These are phyloP conservation scores for Himalopsyche phryganea DNA, from an alignment of 1,140 invertebrate species.

Conservation along the genomic window DNA sequence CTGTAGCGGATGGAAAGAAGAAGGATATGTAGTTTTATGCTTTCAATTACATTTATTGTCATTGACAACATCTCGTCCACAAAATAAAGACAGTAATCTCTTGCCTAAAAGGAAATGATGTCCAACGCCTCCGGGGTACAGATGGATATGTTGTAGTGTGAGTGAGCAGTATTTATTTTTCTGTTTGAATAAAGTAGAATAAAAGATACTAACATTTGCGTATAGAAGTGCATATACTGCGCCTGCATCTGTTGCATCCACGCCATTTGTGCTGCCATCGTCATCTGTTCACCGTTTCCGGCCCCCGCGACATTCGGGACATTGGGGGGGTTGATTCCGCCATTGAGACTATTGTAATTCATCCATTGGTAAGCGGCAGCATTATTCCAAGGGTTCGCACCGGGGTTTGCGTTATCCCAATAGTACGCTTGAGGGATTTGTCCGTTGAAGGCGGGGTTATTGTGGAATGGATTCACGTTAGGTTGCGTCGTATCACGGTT, in stretches of 20 bases:
- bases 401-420: conserved; percentile 2
- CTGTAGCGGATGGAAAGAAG: too few relatives aligned
- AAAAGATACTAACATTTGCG: conserved; percentile 58
- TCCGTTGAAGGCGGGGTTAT: conserved; percentile 10
- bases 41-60: too few relatives aligned
- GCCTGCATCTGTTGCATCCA: conserved; percentile 84
- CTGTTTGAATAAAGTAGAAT: too few relatives aligned
- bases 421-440: conserved; percentile 10
- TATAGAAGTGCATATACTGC: conserved; percentile 81
- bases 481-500: not conserved
- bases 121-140: too few relatives aligned
- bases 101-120: too few relatives aligned
- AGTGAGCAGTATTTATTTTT: too few relatives aligned
- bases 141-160: too few relatives aligned
- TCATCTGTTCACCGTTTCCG: conserved; percentile 3
- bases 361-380: not conserved
- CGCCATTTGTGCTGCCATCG: conserved; percentile 56
- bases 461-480: conserved; percentile 17
- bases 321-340: not conserved
- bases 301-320: conserved; percentile 1
- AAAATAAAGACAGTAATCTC: too few relatives aligned
- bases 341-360: not conserved
- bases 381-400: conserved; percentile 3
- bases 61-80: too few relatives aligned
- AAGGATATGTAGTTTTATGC: too few relatives aligned